Evolutionary conservation across 1,140 invertebrate species (phyloP), one percentile per base, ranked within the genome.

Genomic region (Hirudo medicinalis): DNA sequence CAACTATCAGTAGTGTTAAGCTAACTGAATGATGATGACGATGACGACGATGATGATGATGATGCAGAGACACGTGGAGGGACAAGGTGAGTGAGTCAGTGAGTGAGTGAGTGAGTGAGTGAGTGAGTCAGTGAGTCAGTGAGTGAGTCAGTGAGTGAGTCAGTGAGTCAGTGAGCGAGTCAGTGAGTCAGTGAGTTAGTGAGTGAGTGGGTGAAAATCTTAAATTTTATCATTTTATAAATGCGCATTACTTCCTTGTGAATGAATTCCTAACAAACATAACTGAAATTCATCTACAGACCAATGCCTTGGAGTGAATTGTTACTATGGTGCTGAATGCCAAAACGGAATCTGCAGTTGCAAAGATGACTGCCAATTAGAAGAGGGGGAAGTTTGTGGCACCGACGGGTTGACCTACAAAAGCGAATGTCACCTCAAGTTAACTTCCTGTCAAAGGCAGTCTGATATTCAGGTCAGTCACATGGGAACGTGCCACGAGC

Each of bases 401-500:
- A 90, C 87, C 76, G 89, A 92, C 77, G 88, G 89, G 79, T 85
- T 86, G 72, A 92, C 90, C 0, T 94, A 90, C 78, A 80, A 85
- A 70, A 93, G 89, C 77, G 90, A 92, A 80, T 95, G 92, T 79
- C 88, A 91, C 78, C 86, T 94, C 75, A 88, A 89, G 78, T 87
- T 87, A 77, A 87, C 87, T 19, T 87, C 90, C 0, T 95, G 92
- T 80, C 85, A 86, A 75, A 86, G 86, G 71, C 90, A 90, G 69
- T 85, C 87, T 67, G 85, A 88, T 75, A 89, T 92, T 22, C 29
- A 63, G 11, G 57, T 63, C 22, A 11, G 9, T 32, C 57, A 63
- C 57, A 6, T 25, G 22, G 57, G 57, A 63, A 13, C 22, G 0
- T 63, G 57, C 29, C 22, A 19, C 0, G 57, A 63, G 84, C 54